Evolutionary conservation across 2,888 invertebrate species (phyloP), one percentile per base, ranked within the genome.

Genomic region (Nudaria mundana): DNA sequence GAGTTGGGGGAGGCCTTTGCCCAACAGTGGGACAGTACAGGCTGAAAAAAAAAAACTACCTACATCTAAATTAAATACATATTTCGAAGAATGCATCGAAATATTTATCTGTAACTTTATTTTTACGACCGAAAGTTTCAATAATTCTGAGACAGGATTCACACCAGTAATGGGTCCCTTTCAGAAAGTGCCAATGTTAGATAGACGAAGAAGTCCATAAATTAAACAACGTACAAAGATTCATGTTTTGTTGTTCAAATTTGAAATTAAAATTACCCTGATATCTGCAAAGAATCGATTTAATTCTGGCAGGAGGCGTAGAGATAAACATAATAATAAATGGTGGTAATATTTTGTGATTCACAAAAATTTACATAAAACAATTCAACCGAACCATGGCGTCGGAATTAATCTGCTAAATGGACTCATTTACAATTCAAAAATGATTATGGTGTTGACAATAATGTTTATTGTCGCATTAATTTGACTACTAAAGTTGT

Each of bases 341-440:
- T 37, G 40, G 23, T 11, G 2, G 30, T 28, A 53, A 59, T 50
- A 53, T 40, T 52, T 53, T 24, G 26, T 22, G 42, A 56, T 51
- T 45, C 26, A 39, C 46, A 58, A 42, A 40, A 42, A 42, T 60
- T 58, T 40, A 41, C 61, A 60, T 60, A 52, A 53, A 60, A 54
- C 58, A 54, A 47, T 56, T 47, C 37, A 12, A 15, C 30, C 23
- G 42, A 28, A 42, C 56, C 43, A 56, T 54, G 60, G 54, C 40
- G 48, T 30, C 26, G 28, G 44, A 34, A 54, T 60, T 60, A 60
- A 60, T 60, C 57, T 52, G 47, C 39, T 47, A 38, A 58, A 58
- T 43, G 48, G 35, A 18, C 44, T 60, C 57, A 58, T 60, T 60
- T 54, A 54, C 48, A 60, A 58, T 54, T 58, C 57, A 54, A 49